phyloP scores from a whole-genome alignment of 2,113 vertebrate genomes.

The Cinclus mexicanus region DNA sequence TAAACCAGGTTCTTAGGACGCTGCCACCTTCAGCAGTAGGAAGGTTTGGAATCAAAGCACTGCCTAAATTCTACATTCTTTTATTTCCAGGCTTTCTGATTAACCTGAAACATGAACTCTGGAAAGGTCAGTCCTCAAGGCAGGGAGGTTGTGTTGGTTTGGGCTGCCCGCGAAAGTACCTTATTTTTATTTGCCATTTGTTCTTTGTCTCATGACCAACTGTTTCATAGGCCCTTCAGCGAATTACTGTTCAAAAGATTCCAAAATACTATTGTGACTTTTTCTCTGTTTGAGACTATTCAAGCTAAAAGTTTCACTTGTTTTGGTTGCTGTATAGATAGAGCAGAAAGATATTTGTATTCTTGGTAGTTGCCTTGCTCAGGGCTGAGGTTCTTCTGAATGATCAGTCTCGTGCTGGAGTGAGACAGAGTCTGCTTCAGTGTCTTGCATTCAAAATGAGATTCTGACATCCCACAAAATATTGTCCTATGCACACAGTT shows the following conservation, averaged over 20 bases:
- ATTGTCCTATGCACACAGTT: not conserved
- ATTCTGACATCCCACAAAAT: not conserved
- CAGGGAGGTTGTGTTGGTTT: not conserved
- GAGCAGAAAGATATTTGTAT: not conserved
- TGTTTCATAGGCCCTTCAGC: not conserved
- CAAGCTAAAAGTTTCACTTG: not conserved
- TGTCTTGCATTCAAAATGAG: conserved; percentile 1
- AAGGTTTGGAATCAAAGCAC: not conserved
- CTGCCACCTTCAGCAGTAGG: not conserved
- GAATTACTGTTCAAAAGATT: not conserved
- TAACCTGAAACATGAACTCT: not conserved
- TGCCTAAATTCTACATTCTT: not conserved
- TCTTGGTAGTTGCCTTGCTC: not conserved
- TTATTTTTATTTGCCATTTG: not conserved
- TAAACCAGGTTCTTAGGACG: not conserved
- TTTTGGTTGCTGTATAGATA: not conserved
- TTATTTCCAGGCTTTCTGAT: not conserved
- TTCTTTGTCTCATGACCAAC: not conserved
- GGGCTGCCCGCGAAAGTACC: not conserved
- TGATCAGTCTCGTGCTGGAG: not conserved
- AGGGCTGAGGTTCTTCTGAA: not conserved
- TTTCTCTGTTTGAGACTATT: not conserved
- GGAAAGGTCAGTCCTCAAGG: not conserved
- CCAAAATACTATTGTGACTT: not conserved
- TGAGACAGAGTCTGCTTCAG: not conserved